phyloP scores from a whole-genome alignment of 2,113 vertebrate species.

The Neodon shergylaensis region DNA sequence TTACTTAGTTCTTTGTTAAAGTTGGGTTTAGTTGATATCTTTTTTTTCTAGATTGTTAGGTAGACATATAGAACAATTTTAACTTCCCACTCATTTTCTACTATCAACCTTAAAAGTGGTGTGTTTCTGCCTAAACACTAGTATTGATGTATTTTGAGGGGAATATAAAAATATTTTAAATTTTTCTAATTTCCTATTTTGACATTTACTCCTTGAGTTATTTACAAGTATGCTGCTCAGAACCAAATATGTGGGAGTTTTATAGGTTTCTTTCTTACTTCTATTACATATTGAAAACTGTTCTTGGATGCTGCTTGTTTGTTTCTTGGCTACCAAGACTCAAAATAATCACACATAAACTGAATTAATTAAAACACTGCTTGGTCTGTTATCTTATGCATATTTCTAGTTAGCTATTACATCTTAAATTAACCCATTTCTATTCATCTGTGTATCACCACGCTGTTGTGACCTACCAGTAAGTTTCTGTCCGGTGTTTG shows the following conservation, averaged over 20 bases:
- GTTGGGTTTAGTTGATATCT: background rate
- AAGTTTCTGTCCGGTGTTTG: too few species aligned
- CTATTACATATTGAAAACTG: background rate
- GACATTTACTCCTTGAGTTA: background rate
- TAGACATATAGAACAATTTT: background rate
- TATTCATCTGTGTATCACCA: too few species aligned
- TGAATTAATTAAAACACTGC: too few species aligned
- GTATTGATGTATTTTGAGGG: background rate
- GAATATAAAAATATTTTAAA: too few species aligned
- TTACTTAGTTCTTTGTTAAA: background rate
- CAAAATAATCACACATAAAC: too few species aligned
- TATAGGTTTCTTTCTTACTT: background rate
- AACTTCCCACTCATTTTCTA: background rate
- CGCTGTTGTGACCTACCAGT: too few species aligned
- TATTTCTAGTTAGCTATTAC: too few species aligned
- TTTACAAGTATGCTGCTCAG: background rate
- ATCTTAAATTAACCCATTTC: too few species aligned
- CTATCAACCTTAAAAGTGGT: background rate
- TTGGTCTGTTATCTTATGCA: too few species aligned
- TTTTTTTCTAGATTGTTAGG: background rate
- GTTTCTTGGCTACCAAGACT: too few species aligned
- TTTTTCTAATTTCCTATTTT: background rate
- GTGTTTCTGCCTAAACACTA: background rate
- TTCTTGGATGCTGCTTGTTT: too few species aligned
- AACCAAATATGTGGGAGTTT: background rate